phyloP scores from a whole-genome alignment of 2,113 vertebrate species.

The Pampusana beccarii region DNA sequence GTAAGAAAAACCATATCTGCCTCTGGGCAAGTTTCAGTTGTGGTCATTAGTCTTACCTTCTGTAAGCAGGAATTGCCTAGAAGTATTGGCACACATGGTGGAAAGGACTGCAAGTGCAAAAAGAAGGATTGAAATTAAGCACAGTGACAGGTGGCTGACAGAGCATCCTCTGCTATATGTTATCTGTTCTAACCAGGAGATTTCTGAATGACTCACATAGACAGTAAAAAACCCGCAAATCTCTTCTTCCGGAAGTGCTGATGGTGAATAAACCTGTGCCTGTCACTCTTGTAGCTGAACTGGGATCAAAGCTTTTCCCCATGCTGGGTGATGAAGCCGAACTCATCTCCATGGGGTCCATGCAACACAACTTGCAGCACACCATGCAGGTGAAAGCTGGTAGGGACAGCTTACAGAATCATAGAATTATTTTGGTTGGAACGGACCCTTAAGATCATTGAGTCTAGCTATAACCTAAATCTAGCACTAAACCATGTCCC shows the following conservation, averaged over 20 bases:
- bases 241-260: background rate
- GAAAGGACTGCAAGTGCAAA: background rate
- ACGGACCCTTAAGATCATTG: too few relatives aligned
- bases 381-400: background rate
- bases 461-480: too few relatives aligned
- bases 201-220: background rate
- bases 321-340: background rate
- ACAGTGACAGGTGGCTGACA: background rate
- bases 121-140: background rate
- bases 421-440: too few relatives aligned
- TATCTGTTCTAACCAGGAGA: background rate
- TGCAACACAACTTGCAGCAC: background rate
- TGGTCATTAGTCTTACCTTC: slow-evolving; percentile 43
- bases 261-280: background rate
- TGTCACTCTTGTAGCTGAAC: background rate
- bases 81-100: background rate
- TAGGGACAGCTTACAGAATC: too few relatives aligned
- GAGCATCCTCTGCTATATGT: background rate
- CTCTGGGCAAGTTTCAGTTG: slow-evolving; percentile 30
- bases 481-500: too few relatives aligned
- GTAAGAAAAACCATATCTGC: slow-evolving; percentile 7
- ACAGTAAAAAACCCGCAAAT: background rate
- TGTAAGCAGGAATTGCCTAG: background rate
- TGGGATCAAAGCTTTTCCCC: background rate
- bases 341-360: background rate